These are phyloP conservation scores for Sylvia borin DNA, from an alignment of 2,797 vertebrate genomes.

Conservation along the genomic window DNA sequence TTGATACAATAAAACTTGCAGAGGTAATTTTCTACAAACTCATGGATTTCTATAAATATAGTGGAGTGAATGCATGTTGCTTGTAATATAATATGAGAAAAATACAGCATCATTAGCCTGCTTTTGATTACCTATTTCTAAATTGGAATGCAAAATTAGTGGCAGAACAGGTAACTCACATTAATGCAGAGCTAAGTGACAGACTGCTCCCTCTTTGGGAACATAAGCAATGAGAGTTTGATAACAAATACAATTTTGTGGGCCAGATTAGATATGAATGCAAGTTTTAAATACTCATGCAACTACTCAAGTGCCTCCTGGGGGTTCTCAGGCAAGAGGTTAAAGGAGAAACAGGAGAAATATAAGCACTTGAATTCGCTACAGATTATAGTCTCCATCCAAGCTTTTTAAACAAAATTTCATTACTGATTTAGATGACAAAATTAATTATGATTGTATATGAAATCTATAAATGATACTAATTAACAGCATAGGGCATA, in stretches of 20 bases:
- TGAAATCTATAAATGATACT: neutral
- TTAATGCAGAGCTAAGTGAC: neutral
- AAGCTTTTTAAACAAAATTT: neutral
- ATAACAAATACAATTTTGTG: neutral
- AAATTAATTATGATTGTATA: neutral
- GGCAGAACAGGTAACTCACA: neutral
- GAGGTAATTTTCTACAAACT: neutral
- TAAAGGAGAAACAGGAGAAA: neutral
- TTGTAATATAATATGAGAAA: neutral
- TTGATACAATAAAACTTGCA: neutral
- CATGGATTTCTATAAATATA: neutral
- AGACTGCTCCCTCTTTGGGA: neutral
- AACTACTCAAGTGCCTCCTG: neutral
- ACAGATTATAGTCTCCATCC: neutral
- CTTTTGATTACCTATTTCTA: neutral
- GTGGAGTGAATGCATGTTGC: neutral
- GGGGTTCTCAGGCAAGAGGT: neutral
- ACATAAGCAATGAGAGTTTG: neutral
- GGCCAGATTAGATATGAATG: neutral
- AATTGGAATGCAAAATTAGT: neutral
- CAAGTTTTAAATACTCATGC: neutral
- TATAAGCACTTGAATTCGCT: neutral
- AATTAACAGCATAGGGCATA: neutral
- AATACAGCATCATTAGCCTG: neutral
- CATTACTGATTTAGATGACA: neutral